Base-by-base conservation (phyloP, 1,140 invertebrate species). In the Cataglyphis hispanica region DNA sequence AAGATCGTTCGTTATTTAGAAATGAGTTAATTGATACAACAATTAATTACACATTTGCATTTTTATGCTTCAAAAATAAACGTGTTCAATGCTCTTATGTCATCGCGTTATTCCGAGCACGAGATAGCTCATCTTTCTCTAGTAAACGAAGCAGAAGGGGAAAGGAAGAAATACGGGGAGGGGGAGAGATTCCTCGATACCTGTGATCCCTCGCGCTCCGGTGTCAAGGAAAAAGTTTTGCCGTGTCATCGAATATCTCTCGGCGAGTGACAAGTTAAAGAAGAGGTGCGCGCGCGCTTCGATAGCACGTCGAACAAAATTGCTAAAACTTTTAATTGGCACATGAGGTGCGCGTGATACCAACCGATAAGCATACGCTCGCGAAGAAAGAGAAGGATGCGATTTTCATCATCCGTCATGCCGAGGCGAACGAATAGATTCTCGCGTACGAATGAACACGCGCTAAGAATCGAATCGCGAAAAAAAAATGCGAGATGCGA, bases 281-380 rank as follows among this genome's bases (percentile, higher is more conserved):
- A 84, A 64, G 56, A 37, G 43, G 2, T n/a, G n/a, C 50, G 27
- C 46, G n/a, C 43, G 34, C 64, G 31, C 76, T 53, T n/a, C 63
- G 27, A 27, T 8, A 37, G 37, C 66, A 43, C 63, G 19, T 63
- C 66, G 16, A 58, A 13, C 40, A 31, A 60, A 64, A 72, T 72
- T 56, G 66, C 22, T 11, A 10, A 83, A 86, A 86, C 77, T 86
- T 86, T 86, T 86, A 72, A 86, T 86, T 86, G 66, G 84, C 66
- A 53, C 58, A 46, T 63, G 63, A n/a, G 40, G 25, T 13, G 2
- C 61, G 53, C 61, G 34, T 34, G 58, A 27, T 27, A 11, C 6
- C 43, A 25, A 1, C 27, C 27, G 58, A 70, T 43, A 72, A 60
- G 16, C 53, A 31, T 72, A 60, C 58, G 37, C 4, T 63, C 60